Conservation (phyloP, 2,888 invertebrate species). For the Invenusta paracnida region DNA sequence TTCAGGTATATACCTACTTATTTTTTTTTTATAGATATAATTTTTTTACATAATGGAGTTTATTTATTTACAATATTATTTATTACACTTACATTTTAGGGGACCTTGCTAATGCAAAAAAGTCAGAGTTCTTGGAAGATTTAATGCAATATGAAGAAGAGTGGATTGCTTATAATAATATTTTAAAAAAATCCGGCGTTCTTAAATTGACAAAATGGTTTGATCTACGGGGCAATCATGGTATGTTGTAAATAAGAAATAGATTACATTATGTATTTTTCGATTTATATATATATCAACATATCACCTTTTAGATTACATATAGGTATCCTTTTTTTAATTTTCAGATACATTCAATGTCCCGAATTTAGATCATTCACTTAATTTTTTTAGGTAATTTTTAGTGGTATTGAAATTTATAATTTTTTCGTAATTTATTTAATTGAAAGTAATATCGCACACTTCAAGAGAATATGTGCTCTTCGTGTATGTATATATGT, state of each 20-base stretch:
- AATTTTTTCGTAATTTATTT: neutral
- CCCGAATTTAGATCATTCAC: constrained; percentile 28
- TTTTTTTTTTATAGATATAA: too few relatives aligned
- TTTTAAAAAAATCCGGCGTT: constrained; percentile 23
- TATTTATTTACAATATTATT: too few relatives aligned
- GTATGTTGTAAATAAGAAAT: neutral
- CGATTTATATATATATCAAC: too few relatives aligned
- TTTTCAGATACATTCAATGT: constrained; percentile 40
- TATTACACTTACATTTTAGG: neutral
- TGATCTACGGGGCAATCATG: constrained; percentile 40
- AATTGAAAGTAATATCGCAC: neutral
- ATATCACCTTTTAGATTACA: neutral
- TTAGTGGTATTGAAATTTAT: neutral
- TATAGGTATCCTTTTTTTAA: neutral
- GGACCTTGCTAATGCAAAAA: constrained; percentile 33
- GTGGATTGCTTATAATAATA: constrained; percentile 26
- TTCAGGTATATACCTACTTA: constrained; percentile 23
- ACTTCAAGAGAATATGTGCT: too few relatives aligned
- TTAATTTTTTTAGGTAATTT: constrained; percentile 13
- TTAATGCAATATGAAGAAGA: constrained; percentile 34
- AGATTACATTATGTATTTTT: neutral
- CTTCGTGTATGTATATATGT: too few relatives aligned
- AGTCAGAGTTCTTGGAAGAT: neutral
- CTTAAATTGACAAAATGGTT: constrained; percentile 34
- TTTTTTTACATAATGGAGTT: too few relatives aligned